Evolutionary conservation across 2,888 invertebrate species (phyloP).

Genomic region (Brassicogethes aeneus): DNA sequence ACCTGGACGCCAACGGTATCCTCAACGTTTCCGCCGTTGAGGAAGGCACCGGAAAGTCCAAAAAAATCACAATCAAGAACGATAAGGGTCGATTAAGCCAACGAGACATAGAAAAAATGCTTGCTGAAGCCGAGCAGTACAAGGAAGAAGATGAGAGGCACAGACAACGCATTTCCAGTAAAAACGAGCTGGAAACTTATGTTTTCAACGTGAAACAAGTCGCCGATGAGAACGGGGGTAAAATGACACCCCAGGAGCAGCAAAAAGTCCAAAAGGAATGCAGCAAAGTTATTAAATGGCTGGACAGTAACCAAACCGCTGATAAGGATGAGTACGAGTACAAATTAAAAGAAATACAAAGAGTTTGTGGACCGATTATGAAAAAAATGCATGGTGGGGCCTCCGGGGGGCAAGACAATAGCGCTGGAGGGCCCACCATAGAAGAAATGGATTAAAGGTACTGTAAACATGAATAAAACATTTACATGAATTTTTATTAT

Average conservation of each 20-base stretch:
- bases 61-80: conserved; percentile 74
- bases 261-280: conserved; percentile 42
- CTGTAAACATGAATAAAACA: background rate
- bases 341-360: conserved; percentile 50
- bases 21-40: conserved; percentile 47
- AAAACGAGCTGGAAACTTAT: conserved; percentile 66
- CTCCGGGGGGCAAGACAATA: conserved; percentile 21
- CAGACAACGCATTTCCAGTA: conserved; percentile 55
- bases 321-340: conserved; percentile 58
- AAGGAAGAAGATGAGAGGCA: conserved; percentile 62
- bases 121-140: conserved; percentile 64
- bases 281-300: conserved; percentile 58
- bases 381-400: conserved; percentile 42
- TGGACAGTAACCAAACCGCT: conserved; percentile 58
- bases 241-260: conserved; percentile 47
- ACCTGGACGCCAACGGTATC: conserved; percentile 71
- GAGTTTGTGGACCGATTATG: conserved; percentile 50
- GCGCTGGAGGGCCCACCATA: conserved; percentile 33
- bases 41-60: conserved; percentile 52
- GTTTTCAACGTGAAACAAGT: conserved; percentile 63
- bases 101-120: conserved; percentile 74
- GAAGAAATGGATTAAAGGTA: conserved; percentile 35
- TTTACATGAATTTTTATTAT: conserved; percentile 3
- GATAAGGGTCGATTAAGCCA: conserved; percentile 75
- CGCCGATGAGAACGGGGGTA: conserved; percentile 53